These are phyloP conservation scores for Euglossa dilemma DNA, from an alignment of 1,140 invertebrate genomes.

Conservation along the genomic window DNA sequence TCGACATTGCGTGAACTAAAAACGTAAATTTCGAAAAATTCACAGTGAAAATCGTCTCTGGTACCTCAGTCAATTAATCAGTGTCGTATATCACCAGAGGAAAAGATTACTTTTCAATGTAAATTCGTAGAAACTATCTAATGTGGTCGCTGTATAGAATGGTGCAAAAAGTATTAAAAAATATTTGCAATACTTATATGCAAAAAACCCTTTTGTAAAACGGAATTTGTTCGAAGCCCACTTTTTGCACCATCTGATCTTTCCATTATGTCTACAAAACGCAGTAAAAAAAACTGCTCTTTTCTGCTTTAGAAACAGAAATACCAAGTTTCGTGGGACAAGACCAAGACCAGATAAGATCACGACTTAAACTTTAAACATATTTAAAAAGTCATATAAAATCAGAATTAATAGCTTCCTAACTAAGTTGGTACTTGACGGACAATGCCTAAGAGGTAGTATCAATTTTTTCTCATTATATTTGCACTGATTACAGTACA, in stretches of 20 bases:
- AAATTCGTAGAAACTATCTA: slow-evolving; percentile 56
- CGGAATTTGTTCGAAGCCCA: slow-evolving; percentile 38
- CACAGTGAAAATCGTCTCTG: slow-evolving; percentile 10
- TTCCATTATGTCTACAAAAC: slow-evolving; percentile 48
- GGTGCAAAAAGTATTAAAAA: slow-evolving; percentile 52
- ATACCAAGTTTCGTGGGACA: slow-evolving; percentile 36
- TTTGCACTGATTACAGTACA: slow-evolving; percentile 53
- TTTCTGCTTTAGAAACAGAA: slow-evolving; percentile 45
- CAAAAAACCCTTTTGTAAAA: slow-evolving; percentile 10
- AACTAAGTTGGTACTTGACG: slow-evolving; percentile 71
- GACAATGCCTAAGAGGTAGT: slow-evolving; percentile 79
- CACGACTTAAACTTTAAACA: slow-evolving; percentile 63
- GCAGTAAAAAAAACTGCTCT: slow-evolving; percentile 50
- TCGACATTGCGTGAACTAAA: slow-evolving; percentile 31
- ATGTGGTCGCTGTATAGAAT: slow-evolving; percentile 38
- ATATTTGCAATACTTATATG: slow-evolving; percentile 22
- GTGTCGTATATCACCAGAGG: slow-evolving; percentile 8
- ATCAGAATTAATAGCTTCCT: slow-evolving; percentile 69
- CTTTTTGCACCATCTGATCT: slow-evolving; percentile 44
- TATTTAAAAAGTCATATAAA: slow-evolving; percentile 72
- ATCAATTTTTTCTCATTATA: slow-evolving; percentile 65
- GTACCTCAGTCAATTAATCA: slow-evolving; percentile 28
- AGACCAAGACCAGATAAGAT: slow-evolving; percentile 51
- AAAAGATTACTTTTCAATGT: slow-evolving; percentile 32
- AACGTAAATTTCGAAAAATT: slow-evolving; percentile 44